Evolutionary conservation across 2,888 invertebrate species (phyloP), one percentile per base, ranked within the genome.

Genomic region (Quadroppia sp.): DNA sequence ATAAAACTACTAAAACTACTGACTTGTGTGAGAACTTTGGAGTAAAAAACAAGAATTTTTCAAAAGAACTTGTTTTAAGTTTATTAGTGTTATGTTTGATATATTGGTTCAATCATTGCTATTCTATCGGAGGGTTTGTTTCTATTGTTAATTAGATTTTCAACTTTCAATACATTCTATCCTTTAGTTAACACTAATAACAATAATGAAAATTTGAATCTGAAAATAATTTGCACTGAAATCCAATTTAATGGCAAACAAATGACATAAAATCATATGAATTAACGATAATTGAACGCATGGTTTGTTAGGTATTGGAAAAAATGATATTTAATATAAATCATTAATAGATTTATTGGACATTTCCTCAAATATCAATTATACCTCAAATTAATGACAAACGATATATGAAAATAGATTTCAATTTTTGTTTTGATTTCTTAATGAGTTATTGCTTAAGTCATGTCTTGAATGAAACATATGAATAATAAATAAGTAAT

Each of bases 1-100:
- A 61, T 61, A 61, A 61, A 61, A 61, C 61, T 61, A 61, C 32
- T 61, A 61, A 61, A 61, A 61, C 61, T 61, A 61, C 32, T 61
- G 61, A 36, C 61, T 61, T 32, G 30, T 32, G 61, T 61, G 32
- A 32, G 32, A 61, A 32, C 61, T 61, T 23, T n/a, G 7, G 53
- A 53, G 25, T 50, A 53, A 53, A 53, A 53, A 53, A 53, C 53
- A 53, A 53, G 50, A 25, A 53, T 45, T 20, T 25, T 25, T 13
- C n/a, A 23, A 23, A 53, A 53, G 25, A 53, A 53, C 53, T 53
- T 53, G 53, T 53, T 53, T 53, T 53, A 2, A 2, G 15, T 50
- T 17, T 6, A 11, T 17, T 45, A 53, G 25, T 23, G 53, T 53
- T 23, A 53, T 23, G 11, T 53, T 23, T 53, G 53, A 53, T 53